Evolutionary conservation across 2,113 vertebrate genomes (phyloP).

Genomic region (Alligator mississippiensis): DNA sequence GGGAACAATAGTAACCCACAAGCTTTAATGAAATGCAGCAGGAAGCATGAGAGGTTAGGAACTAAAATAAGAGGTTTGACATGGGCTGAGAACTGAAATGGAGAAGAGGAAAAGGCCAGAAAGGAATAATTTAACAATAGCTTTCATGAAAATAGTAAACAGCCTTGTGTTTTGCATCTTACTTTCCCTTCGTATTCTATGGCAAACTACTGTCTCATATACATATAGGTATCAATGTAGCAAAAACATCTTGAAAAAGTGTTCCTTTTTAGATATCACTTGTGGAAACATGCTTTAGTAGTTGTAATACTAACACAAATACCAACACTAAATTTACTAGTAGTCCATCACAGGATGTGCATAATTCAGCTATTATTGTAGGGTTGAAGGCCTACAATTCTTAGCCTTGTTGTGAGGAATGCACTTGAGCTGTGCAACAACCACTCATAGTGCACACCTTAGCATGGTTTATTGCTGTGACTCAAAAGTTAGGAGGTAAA

Average conservation of each 20-base stretch:
- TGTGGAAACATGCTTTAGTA: neutral
- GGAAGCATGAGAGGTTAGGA: fast-evolving
- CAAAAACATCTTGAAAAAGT: neutral
- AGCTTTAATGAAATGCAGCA: neutral
- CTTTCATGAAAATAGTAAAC: neutral
- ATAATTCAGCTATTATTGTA: neutral
- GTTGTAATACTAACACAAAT: neutral
- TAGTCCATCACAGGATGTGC: neutral
- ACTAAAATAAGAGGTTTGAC: neutral
- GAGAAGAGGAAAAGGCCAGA: neutral
- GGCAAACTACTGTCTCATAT: neutral
- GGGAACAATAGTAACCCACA: neutral
- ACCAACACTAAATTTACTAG: neutral
- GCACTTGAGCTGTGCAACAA: neutral
- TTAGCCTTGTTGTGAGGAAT: neutral
- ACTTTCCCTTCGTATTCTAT: neutral
- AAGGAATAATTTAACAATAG: neutral
- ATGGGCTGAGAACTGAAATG: neutral
- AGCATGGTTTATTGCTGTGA: conserved; percentile 41
- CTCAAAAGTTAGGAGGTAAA: conserved; percentile 44
- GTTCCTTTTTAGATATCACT: neutral
- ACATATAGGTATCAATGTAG: neutral
- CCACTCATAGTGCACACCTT: neutral
- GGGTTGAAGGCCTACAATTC: neutral
- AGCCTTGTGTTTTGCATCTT: neutral